Evolutionary conservation across 2,113 vertebrate genomes (phyloP), one percentile per base, ranked within the genome.

Genomic region (Brienomyrus brachyistius): DNA sequence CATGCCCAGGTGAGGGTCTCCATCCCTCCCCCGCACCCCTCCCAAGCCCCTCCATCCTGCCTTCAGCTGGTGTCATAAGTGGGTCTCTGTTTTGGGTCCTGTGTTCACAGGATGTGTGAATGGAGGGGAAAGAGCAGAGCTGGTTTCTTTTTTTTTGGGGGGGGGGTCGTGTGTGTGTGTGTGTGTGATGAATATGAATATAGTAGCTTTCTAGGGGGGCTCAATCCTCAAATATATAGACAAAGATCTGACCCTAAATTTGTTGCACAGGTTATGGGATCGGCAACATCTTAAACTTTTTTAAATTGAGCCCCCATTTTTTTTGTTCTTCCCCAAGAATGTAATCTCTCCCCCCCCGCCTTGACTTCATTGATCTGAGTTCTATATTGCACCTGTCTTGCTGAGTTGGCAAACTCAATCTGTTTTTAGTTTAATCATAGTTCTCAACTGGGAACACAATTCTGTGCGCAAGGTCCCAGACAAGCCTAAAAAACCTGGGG

Each of bases 1-100:
- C 98, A 99, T 50, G 97, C 98, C 94, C 98, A 99, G 98, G 98
- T 99, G 95, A 97, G 96, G 40, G 40, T 40, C 40, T 40, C 40
- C 40, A 40, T 40, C 6, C n/a, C n/a, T 17, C 43, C n/a, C n/a
- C n/a, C n/a, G n/a, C n/a, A 40, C 43, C 0, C 51, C 15, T 35
- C 77, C 40, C 77, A 6, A 9, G 3, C 31, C 80, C 80, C 17
- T 83, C 80, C 15, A 3, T 19, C 35, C 6, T 7, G 45, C 40
- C 19, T 7, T 11, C 48, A 70, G 23, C n/a, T 8, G 2, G 62
- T 31, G 62, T 15, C 1, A 40, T 43, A 35, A 21, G 31, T 21
- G 40, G 77, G 35, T 40, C 62, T 43, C 35, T 0, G 21, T 23
- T 59, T 9, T 27, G 62, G 62, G 23, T 70, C 62, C 15, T 62